These are phyloP conservation scores for Anthoptus insignis DNA, from an alignment of 2,888 invertebrate species.

Conservation along the genomic window DNA sequence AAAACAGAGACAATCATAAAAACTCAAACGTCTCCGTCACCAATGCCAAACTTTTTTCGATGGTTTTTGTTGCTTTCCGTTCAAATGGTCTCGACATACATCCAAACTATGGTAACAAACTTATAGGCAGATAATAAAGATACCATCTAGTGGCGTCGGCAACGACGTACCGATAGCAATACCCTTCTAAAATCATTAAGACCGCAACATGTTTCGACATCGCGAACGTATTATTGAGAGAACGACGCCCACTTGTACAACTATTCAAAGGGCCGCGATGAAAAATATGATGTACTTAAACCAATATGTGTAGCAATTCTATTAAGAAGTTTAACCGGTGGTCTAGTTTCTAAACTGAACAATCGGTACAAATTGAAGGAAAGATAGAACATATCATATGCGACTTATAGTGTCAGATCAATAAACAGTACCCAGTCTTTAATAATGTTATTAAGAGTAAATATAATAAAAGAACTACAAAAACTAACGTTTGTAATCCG, in stretches of 20 bases:
- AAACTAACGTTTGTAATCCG: background rate
- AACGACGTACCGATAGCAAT: slow-evolving; percentile 27
- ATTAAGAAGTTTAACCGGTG: background rate
- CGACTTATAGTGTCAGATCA: no score
- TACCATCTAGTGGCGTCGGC: slow-evolving; percentile 8
- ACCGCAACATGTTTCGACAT: slow-evolving; percentile 34
- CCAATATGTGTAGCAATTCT: background rate
- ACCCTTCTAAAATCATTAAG: slow-evolving; percentile 36
- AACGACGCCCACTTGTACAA: slow-evolving; percentile 18
- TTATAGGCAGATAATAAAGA: slow-evolving; percentile 27
- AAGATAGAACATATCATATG: no score
- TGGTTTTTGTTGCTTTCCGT: no score
- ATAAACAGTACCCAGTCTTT: no score
- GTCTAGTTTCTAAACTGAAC: background rate
- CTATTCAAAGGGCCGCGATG: slow-evolving; percentile 6
- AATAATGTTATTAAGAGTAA: background rate
- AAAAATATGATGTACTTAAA: slow-evolving; percentile 17
- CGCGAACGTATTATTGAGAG: slow-evolving; percentile 29
- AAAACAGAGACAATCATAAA: no score
- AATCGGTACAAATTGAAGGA: no score
- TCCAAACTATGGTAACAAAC: background rate
- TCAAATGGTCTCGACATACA: no score
- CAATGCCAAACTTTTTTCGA: no score
- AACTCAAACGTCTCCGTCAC: no score
- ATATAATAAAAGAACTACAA: background rate